A percentile compares a stretch with the other conserved stretches of the same genome.
phyloP scores from a whole-genome alignment of 2,797 vertebrate genomes.

The Vultur gryphus region DNA sequence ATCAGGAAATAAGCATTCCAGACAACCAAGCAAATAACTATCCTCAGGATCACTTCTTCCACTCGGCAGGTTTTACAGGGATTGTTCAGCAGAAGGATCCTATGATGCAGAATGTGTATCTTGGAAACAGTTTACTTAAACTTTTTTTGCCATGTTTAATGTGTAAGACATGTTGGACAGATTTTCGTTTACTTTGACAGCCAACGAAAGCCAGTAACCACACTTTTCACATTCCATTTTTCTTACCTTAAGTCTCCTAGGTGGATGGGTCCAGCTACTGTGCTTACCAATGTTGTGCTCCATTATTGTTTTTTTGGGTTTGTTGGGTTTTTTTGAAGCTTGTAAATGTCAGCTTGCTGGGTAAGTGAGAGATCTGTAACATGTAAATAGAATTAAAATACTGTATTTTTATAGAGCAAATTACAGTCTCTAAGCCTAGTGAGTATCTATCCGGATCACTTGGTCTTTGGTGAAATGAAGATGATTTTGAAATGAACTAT shows the following conservation, averaged over 20 bases:
- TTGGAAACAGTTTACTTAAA: constrained; percentile 27
- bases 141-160: constrained; percentile 2
- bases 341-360: constrained; percentile 59
- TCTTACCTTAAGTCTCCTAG: background rate
- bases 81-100: constrained; percentile 48
- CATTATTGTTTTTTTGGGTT: background rate
- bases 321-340: constrained; percentile 21
- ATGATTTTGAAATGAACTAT: constrained; percentile 53
- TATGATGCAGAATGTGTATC: constrained; percentile 40
- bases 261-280: background rate
- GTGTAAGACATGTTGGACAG: background rate
- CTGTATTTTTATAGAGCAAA: constrained; percentile 77
- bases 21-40: constrained; percentile 72
- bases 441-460: constrained; percentile 47
- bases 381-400: constrained; percentile 70
- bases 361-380: constrained; percentile 46
- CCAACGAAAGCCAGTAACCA: background rate
- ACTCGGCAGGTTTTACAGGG: background rate
- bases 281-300: constrained; percentile 12
- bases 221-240: background rate
- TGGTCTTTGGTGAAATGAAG: constrained; percentile 52
- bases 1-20: constrained; percentile 82
- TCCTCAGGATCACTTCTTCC: constrained; percentile 51
- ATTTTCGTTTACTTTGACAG: background rate
- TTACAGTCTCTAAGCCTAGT: constrained; percentile 49